Percentiles rank a stretch among this genome's conserved stretches.
phyloP scores from a whole-genome alignment of 2,113 vertebrate species.

The Apeltes quadracus region DNA sequence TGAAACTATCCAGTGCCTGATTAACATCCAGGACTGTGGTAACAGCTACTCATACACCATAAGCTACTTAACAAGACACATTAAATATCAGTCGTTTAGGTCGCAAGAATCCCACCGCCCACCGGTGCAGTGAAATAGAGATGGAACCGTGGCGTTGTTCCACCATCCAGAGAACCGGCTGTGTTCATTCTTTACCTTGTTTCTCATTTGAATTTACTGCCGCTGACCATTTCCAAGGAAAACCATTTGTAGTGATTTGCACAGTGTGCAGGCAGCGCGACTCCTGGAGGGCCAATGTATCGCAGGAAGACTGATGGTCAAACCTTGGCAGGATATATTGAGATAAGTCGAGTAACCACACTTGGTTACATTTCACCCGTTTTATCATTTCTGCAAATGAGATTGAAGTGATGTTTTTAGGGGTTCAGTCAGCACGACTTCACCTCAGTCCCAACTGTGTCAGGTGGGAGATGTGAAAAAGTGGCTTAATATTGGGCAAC shows the following conservation, averaged over 20 bases:
- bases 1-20: not conserved
- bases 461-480: not conserved
- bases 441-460: constrained; percentile 1
- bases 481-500: not conserved
- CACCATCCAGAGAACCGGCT: not conserved
- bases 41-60: not conserved
- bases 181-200: not conserved
- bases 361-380: not conserved
- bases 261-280: not conserved
- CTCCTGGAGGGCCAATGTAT: not conserved
- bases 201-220: not conserved
- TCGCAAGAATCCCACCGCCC: not conserved
- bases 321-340: not conserved
- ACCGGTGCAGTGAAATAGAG: not conserved
- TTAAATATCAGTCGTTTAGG: not conserved
- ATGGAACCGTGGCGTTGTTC: not conserved
- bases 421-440: not conserved
- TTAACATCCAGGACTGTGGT: not conserved
- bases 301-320: not conserved
- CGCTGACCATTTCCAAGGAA: not conserved
- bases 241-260: constrained; percentile 4
- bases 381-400: not conserved
- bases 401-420: constrained; percentile 4
- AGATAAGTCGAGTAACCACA: constrained; percentile 8
- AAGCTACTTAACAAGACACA: not conserved